Base-by-base conservation (phyloP, 2,888 invertebrate species). In the Mythimna lalbum region DNA sequence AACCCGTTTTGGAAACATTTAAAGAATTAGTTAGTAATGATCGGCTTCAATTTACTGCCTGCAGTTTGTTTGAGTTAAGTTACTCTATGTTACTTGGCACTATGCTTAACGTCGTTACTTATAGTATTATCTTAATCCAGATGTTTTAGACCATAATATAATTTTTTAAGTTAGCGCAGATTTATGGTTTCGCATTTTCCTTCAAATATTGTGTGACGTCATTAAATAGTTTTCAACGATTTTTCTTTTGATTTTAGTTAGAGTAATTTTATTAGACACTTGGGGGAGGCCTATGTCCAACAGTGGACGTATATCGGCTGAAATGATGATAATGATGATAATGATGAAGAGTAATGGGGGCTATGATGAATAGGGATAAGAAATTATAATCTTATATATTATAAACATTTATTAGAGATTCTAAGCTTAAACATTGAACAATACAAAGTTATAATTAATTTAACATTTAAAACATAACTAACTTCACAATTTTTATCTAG, bases 61-160 rank as follows among this genome's bases (percentile, higher is more conserved):
- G 89, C 66, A 91, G 88, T 70, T 75, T 93, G 6, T 92, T 93
- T 55, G 83, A 86, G 12, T 71, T 93, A 9, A 90, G 87, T 69
- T 94, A 91, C 70, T 84, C 90, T 0, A 90, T 90, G 78, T 81
- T 93, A 4, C 82, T 94, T 12, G 89, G 90, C 0, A 92, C 91
- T 3, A 59, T 92, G 12, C 88, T 93, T 52, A 93, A 92, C 57
- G 87, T 93, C 4, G 86, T 93, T 19, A 94, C 93, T 1, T 93
- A 94, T 63, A 93, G 91, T 56, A 91, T 94, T 33, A 93, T 94
- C 69, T 77, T 93, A 6, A 89, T 93, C 53, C 93, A 94, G 79
- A 77, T 93, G 60, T 87, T 91, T 67, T 73, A 84, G n/a, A 56
- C 17, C 3, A 27, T 23, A 27, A 14, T 4, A 17, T 23, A 5